phyloP scores from a whole-genome alignment of 2,797 vertebrate species.

The Hippopotamyrus pictus region DNA sequence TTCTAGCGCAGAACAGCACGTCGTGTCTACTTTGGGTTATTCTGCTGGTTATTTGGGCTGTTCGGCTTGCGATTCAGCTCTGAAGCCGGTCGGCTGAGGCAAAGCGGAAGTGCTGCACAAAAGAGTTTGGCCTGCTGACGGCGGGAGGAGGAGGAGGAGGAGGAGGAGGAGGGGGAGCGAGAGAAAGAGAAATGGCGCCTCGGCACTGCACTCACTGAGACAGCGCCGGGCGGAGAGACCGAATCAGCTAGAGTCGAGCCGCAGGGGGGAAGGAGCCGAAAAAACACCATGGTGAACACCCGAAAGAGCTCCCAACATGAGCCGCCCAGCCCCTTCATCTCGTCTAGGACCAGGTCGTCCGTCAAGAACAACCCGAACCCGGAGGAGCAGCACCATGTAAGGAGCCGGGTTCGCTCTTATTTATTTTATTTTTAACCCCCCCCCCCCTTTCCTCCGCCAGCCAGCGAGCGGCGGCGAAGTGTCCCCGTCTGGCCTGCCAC shows the following conservation, averaged over 20 bases:
- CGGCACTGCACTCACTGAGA: slow-evolving; percentile 61
- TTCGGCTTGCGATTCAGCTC: neutral
- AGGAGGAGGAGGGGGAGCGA: slow-evolving; percentile 39
- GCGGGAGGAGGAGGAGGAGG: slow-evolving; percentile 30
- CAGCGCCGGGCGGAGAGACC: slow-evolving; percentile 55
- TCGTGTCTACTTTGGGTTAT: neutral
- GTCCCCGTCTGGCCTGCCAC: slow-evolving; percentile 34
- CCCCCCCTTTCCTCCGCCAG: slow-evolving; percentile 9
- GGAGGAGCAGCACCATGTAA: slow-evolving; percentile 61
- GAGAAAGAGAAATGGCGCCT: slow-evolving; percentile 71
- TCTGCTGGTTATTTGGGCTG: neutral
- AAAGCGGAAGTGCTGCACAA: neutral
- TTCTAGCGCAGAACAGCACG: neutral
- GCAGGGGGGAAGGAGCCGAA: slow-evolving; percentile 8
- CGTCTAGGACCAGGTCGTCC: slow-evolving; percentile 70
- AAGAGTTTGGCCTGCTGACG: slow-evolving; percentile 24
- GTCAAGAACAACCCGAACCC: slow-evolving; percentile 58
- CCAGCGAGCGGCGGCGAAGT: neutral
- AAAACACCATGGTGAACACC: slow-evolving; percentile 84
- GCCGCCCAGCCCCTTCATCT: slow-evolving; percentile 59
- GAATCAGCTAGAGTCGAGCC: slow-evolving; percentile 43
- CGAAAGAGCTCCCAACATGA: slow-evolving; percentile 72
- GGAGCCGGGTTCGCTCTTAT: slow-evolving; percentile 49
- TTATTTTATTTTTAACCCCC: neutral
- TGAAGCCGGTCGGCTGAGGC: neutral